Percentiles rank a stretch among this genome's conserved stretches.
Evolutionary conservation across 1,140 invertebrate species (phyloP).

Genomic region (Teleopsis dalmanni): DNA sequence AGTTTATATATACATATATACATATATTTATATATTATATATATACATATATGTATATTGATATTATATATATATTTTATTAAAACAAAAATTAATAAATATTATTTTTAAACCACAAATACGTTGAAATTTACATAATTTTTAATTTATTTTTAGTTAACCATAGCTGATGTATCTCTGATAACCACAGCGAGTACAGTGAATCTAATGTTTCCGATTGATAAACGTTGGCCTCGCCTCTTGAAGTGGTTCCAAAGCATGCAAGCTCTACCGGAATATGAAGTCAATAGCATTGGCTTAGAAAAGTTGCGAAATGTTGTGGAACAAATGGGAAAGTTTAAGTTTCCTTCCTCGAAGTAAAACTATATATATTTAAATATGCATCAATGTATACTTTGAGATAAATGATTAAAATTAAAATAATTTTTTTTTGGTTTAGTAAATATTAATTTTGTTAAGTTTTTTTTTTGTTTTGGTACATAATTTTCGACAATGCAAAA

Average conservation of each 20-base stretch:
- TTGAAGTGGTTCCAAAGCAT: conserved; percentile 29
- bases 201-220: conserved; percentile 39
- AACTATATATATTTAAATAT: too few species aligned
- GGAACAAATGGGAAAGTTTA: conserved; percentile 26
- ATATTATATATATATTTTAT: background rate
- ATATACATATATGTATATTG: background rate
- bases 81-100: background rate
- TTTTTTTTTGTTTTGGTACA: too few species aligned
- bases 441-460: too few species aligned
- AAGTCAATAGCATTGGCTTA: conserved; percentile 25
- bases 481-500: too few species aligned
- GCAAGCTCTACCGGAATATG: conserved; percentile 29
- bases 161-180: conserved; percentile 38
- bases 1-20: too few species aligned
- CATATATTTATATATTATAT: too few species aligned
- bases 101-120: background rate
- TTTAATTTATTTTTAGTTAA: conserved; percentile 23
- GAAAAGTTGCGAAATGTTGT: conserved; percentile 26
- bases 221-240: conserved; percentile 27
- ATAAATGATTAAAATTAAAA: too few species aligned
- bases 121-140: conserved; percentile 17
- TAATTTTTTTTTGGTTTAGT: too few species aligned
- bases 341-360: too few species aligned
- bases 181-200: conserved; percentile 42
- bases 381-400: too few species aligned